A percentile compares a stretch with the other conserved stretches of the same genome.
phyloP scores from a whole-genome alignment of 2,888 invertebrate species.

The Drosophila mayaguana region DNA sequence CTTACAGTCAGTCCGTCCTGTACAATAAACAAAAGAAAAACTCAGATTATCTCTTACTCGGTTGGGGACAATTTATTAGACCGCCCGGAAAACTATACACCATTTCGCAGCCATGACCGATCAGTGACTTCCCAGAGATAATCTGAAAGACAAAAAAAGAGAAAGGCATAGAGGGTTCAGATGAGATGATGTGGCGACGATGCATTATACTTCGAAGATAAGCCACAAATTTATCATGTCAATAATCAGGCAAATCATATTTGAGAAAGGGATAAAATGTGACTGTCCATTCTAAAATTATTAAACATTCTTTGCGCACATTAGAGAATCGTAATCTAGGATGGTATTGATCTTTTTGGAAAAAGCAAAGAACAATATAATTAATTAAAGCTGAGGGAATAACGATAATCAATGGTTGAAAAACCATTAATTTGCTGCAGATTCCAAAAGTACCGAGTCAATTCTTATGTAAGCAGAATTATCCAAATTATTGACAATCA shows the following conservation, averaged over 20 bases:
- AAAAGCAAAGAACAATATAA: neutral
- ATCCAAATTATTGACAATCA: too few relatives aligned
- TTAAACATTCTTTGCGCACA: neutral
- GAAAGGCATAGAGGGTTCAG: neutral
- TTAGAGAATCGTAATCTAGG: neutral
- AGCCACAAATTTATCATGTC: neutral
- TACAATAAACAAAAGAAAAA: neutral
- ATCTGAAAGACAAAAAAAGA: constrained; percentile 7
- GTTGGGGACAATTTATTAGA: neutral
- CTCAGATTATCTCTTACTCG: constrained; percentile 7
- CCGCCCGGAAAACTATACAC: neutral
- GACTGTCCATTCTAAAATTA: neutral
- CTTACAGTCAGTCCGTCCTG: too few relatives aligned
- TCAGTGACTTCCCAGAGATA: constrained; percentile 4
- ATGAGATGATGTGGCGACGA: neutral
- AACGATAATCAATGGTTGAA: too few relatives aligned
- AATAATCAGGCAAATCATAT: neutral
- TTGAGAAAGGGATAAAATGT: neutral
- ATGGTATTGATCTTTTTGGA: neutral
- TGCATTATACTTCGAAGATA: neutral
- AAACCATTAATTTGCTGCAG: too few relatives aligned
- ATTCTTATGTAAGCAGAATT: too few relatives aligned
- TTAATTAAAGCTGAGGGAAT: neutral
- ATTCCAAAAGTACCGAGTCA: too few relatives aligned
- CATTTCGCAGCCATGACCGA: neutral